Conservation (phyloP, 2,113 vertebrate genomes). For the Mustela nigripes region DNA sequence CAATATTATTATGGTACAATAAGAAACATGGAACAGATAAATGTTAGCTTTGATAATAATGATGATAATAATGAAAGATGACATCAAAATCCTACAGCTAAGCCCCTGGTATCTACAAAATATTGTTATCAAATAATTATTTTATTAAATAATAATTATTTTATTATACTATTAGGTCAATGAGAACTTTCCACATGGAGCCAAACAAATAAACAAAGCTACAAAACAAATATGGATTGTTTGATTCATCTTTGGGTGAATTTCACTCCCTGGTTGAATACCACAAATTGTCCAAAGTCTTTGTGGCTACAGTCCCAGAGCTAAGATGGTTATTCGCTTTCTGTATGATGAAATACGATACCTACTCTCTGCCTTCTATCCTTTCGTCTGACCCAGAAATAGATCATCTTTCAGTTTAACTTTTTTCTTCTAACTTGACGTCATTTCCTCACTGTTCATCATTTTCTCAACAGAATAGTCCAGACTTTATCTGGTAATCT, state of each 20-base stretch:
- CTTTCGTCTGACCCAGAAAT: not conserved
- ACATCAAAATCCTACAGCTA: not conserved
- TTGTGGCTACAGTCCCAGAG: not conserved
- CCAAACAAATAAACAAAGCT: slow-evolving; percentile 36
- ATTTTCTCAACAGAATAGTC: not conserved
- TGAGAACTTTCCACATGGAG: not conserved
- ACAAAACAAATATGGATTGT: not conserved
- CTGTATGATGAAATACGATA: not conserved
- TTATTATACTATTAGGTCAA: not conserved
- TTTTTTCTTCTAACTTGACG: not conserved
- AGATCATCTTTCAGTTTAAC: not conserved
- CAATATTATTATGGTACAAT: not conserved
- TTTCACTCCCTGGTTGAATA: not conserved
- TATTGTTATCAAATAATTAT: not conserved
- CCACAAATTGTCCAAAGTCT: not conserved
- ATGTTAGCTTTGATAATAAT: not conserved
- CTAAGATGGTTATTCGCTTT: not conserved
- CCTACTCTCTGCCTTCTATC: not conserved
- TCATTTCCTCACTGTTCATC: not conserved
- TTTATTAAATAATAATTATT: not conserved
- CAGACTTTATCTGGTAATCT: not conserved
- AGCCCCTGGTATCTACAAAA: slow-evolving; percentile 14
- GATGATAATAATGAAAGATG: not conserved
- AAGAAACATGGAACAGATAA: not conserved
- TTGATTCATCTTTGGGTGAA: slow-evolving; percentile 30